Percentiles rank a stretch among this genome's conserved stretches.
Evolutionary conservation across 2,888 invertebrate species (phyloP).

Genomic region (Lasioglossum pauxillum): DNA sequence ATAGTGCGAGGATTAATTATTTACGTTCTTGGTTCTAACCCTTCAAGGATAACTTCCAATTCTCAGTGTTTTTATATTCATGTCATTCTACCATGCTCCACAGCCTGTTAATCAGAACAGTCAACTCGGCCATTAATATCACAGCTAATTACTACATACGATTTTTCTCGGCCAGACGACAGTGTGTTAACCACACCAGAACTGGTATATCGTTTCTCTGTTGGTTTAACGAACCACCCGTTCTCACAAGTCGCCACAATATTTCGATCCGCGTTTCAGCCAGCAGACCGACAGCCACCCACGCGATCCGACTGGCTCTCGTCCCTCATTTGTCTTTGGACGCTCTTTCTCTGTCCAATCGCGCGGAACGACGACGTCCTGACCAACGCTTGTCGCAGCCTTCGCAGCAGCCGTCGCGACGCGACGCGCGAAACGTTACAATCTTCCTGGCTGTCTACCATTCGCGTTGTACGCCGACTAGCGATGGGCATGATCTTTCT

Average conservation of each 20-base stretch:
- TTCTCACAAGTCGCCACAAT: conserved; percentile 21
- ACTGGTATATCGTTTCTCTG: not conserved
- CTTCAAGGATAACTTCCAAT: not conserved
- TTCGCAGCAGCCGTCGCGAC: conserved; percentile 16
- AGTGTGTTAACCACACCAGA: not conserved
- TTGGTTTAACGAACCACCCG: not conserved
- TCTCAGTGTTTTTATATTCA: not conserved
- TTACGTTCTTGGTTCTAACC: not conserved
- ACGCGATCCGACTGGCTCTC: conserved; percentile 68
- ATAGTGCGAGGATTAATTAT: not conserved
- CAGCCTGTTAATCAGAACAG: not conserved
- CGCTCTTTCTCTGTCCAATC: conserved; percentile 73
- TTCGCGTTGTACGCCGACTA: not conserved
- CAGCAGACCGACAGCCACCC: conserved; percentile 66
- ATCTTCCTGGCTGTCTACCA: conserved; percentile 59
- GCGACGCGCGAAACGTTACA: conserved; percentile 68
- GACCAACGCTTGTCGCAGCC: conserved; percentile 57
- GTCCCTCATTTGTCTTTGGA: conserved; percentile 73
- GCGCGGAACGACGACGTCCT: conserved; percentile 51
- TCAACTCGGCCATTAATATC: not conserved
- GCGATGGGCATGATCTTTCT: not conserved
- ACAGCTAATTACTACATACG: not conserved
- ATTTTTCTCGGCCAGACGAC: not conserved
- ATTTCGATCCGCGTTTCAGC: conserved; percentile 50
- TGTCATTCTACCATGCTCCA: not conserved